Evolutionary conservation across 2,113 vertebrate species (phyloP).

Genomic region (Murina feae): DNA sequence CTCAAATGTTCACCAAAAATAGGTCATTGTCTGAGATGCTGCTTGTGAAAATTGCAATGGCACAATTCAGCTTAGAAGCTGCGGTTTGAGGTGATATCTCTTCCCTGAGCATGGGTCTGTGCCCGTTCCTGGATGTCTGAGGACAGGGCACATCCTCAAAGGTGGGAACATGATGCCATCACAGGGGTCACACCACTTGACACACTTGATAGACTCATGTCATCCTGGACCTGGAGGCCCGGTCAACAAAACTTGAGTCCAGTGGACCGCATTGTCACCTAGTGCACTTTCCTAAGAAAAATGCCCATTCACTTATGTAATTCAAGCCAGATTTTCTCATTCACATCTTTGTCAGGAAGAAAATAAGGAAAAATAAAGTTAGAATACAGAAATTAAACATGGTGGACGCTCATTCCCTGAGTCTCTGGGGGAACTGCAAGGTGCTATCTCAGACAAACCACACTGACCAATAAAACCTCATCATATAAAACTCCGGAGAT

Average conservation of each 20-base stretch:
- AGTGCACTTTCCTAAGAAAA: neutral
- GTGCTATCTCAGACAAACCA: neutral
- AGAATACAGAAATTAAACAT: neutral
- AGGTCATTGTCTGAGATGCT: neutral
- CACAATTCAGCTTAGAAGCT: neutral
- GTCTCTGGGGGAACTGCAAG: neutral
- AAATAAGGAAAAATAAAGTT: neutral
- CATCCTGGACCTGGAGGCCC: neutral
- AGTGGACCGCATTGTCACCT: neutral
- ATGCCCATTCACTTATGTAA: neutral
- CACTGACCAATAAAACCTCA: neutral
- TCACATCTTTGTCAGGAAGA: neutral
- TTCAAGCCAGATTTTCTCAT: neutral
- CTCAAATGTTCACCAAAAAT: neutral
- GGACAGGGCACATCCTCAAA: neutral
- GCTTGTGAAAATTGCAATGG: neutral
- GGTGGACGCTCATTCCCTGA: accelerated
- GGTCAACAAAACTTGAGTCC: neutral
- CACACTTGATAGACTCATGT: accelerated
- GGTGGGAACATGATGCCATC: neutral
- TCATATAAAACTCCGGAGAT: neutral
- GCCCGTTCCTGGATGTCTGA: too few relatives aligned
- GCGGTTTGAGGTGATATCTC: neutral
- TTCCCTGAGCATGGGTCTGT: neutral
- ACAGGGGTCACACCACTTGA: neutral